Base-by-base conservation (phyloP, 2,113 vertebrate genomes). In the Rattus norvegicus region DNA sequence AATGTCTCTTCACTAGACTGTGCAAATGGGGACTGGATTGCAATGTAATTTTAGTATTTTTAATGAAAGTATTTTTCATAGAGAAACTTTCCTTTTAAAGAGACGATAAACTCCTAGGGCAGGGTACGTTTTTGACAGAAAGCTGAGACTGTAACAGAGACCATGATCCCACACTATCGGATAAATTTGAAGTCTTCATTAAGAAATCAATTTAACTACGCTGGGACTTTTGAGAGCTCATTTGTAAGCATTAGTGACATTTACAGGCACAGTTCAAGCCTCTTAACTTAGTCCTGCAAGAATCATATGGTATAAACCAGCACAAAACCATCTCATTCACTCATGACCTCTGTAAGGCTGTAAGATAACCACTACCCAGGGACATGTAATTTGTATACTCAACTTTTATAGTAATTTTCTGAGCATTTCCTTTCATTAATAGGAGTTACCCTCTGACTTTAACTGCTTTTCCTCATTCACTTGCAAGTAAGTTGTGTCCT, bases 371-470 rank as follows among this genome's bases (percentile, higher is more conserved):
- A 75, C 63, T 49, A 43, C 65, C 65, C 69, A 85, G 69, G 39
- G 79, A 90, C 24, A 19, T 85, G 88, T 67, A 61, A 95, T 93
- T 72, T 92, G 65, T 94, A 54, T 83, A 54, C 36, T 96, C 83
- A 90, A 93, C 65, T 97, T 96, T 83, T 54, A 76, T 63, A 97
- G 94, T 91, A 86, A 93, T 97, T 92, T 97, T 95, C 93, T 93
- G 70, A 97, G 88, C 87, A 92, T 96, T 93, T 85, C 63, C 76
- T 92, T 96, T 63, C 65, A 39, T 94, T 88, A 95, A 95, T 85
- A 59, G 70, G 83, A 56, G 43, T 72, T 80, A 69, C 61, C 91
- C 73, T 96, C 80, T 94, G 75, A 39, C 90, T 84, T 80, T 80
- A 91, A 94, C 89, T 90, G 86, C 52, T 26, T 95, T 39, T 67